phyloP scores from a whole-genome alignment of 2,113 vertebrate species.

The Burhinus oedicnemus region DNA sequence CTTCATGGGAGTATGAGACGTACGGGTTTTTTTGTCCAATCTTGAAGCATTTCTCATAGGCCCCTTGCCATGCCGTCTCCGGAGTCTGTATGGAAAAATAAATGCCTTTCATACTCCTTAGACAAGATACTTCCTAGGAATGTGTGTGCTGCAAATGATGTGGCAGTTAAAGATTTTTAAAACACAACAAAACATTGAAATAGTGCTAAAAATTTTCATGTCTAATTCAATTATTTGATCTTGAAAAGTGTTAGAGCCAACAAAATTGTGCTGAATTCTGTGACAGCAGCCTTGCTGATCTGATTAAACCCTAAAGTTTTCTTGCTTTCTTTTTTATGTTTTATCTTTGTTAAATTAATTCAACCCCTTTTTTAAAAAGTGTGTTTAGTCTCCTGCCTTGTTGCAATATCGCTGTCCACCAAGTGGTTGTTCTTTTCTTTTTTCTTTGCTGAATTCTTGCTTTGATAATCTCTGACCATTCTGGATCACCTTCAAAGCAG shows the following conservation, averaged over 20 bases:
- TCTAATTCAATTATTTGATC: not conserved
- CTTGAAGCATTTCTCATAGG: not conserved
- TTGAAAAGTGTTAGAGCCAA: not conserved
- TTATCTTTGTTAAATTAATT: not conserved
- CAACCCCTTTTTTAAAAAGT: not conserved
- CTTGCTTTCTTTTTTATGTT: not conserved
- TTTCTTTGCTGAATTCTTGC: not conserved
- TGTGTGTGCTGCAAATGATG: not conserved
- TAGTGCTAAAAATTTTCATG: not conserved
- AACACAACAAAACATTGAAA: not conserved
- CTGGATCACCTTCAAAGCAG: constrained; percentile 42
- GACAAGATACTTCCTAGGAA: not conserved
- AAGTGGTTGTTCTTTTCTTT: not conserved
- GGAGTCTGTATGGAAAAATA: not conserved
- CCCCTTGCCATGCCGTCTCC: not conserved
- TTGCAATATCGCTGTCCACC: not conserved
- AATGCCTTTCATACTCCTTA: not conserved
- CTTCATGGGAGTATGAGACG: not conserved
- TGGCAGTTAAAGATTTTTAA: not conserved
- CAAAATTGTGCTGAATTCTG: not conserved
- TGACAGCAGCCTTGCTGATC: not conserved
- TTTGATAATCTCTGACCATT: constrained; percentile 50
- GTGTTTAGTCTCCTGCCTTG: constrained; percentile 10
- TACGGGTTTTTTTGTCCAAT: not conserved
- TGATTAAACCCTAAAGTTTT: constrained; percentile 1